Conservation (phyloP, 2,113 vertebrate species). For the Arvicanthis niloticus region DNA sequence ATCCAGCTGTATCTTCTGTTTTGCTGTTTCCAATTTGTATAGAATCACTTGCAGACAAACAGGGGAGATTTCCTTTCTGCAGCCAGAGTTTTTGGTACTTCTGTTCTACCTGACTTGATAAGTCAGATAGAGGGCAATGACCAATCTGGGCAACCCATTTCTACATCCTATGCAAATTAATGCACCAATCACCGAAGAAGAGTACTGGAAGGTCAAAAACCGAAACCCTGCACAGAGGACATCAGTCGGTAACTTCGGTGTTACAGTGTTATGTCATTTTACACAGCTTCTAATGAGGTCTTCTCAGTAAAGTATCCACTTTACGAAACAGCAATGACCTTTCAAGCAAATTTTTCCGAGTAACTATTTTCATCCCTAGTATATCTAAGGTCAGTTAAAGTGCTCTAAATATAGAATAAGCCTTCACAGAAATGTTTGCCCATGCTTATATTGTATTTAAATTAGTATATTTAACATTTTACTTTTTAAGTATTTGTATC, state of each 20-base stretch:
- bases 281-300: constrained; percentile 56
- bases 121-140: not conserved
- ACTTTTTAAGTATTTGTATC: not conserved
- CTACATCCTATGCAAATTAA: constrained; percentile 79
- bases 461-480: not conserved
- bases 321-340: constrained; percentile 36
- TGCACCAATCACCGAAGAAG: constrained; percentile 71
- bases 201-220: constrained; percentile 39
- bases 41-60: not conserved
- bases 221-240: not conserved
- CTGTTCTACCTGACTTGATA: not conserved
- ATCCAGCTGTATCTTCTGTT: not conserved
- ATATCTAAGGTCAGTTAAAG: not conserved
- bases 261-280: constrained; percentile 55
- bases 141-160: constrained; percentile 61
- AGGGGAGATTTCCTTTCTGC: not conserved
- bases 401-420: constrained; percentile 48
- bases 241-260: not conserved
- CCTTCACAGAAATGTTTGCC: constrained; percentile 1
- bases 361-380: constrained; percentile 32
- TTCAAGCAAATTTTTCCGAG: constrained; percentile 30
- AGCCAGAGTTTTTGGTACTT: not conserved
- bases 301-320: not conserved
- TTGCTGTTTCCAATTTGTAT: not conserved
- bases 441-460: constrained; percentile 11